Percentiles rank a stretch among this genome's conserved stretches.
phyloP scores from a whole-genome alignment of 2,797 vertebrate species.

The Threskiornis aethiopicus region DNA sequence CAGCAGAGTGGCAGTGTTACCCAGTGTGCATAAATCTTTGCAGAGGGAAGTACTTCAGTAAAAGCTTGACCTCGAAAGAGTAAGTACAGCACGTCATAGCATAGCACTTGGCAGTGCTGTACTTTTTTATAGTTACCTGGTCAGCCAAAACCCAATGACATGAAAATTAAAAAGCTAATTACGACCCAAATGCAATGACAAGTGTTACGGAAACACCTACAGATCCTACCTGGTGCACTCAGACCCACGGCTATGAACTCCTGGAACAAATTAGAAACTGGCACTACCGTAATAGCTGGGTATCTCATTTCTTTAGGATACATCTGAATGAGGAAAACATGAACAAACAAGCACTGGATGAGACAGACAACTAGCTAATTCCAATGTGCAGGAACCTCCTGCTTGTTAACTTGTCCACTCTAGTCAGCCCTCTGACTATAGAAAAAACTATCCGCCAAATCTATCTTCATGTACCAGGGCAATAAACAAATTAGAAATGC shows the following conservation, averaged over 20 bases:
- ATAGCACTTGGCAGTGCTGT: not conserved
- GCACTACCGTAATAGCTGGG: not conserved
- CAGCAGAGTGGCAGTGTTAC: not conserved
- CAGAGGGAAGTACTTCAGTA: not conserved
- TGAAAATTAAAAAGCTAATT: not conserved
- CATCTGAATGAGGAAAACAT: conserved; percentile 34
- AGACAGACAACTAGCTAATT: conserved; percentile 36
- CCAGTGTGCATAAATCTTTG: not conserved
- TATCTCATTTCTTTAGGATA: conserved; percentile 45
- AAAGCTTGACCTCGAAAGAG: not conserved
- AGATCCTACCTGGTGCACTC: not conserved
- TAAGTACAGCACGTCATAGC: not conserved
- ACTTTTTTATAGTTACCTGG: not conserved
- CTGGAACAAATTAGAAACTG: conserved; percentile 18
- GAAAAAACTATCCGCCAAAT: not conserved
- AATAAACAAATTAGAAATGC: conserved; percentile 19
- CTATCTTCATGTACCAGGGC: not conserved
- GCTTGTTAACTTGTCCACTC: not conserved
- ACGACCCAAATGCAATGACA: not conserved
- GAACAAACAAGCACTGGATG: conserved; percentile 26
- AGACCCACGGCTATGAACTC: not conserved
- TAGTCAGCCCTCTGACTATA: not conserved
- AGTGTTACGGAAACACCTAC: not conserved
- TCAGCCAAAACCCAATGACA: not conserved
- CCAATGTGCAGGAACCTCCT: not conserved